Conservation (phyloP, 2,888 invertebrate genomes). For the Podotricha telesiphe region DNA sequence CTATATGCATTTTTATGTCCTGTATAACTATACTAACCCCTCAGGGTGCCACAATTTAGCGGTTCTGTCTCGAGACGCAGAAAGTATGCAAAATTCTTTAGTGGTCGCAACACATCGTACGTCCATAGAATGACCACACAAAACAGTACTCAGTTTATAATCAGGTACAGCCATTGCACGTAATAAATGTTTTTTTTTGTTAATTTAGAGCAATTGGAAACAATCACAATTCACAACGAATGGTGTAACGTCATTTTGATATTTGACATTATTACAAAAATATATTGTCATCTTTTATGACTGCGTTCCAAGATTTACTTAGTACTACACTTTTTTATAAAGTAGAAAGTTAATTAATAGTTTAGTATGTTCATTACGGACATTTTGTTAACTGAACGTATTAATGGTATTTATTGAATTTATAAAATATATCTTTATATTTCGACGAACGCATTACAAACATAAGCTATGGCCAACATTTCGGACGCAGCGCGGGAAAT, state of each 20-base stretch:
- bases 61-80: slow-evolving; percentile 94
- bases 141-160: slow-evolving; percentile 91
- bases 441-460: neutral
- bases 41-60: slow-evolving; percentile 93
- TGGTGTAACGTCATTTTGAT: slow-evolving; percentile 36
- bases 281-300: slow-evolving; percentile 32
- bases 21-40: slow-evolving; percentile 74
- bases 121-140: slow-evolving; percentile 92
- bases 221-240: slow-evolving; percentile 51
- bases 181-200: slow-evolving; percentile 40
- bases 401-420: neutral
- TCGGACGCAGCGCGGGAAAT: neutral
- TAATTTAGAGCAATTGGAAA: slow-evolving; percentile 50
- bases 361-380: neutral
- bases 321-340: neutral
- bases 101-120: slow-evolving; percentile 89
- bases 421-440: neutral
- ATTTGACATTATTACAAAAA: slow-evolving; percentile 48
- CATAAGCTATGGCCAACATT: slow-evolving; percentile 8
- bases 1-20: neutral
- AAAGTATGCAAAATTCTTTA: slow-evolving; percentile 89
- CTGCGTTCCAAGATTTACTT: slow-evolving; percentile 26
- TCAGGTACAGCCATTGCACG: slow-evolving; percentile 75
- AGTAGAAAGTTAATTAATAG: neutral
- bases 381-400: neutral